phyloP scores from a whole-genome alignment of 2,888 invertebrate species.

The Yponomeuta sedellus region DNA sequence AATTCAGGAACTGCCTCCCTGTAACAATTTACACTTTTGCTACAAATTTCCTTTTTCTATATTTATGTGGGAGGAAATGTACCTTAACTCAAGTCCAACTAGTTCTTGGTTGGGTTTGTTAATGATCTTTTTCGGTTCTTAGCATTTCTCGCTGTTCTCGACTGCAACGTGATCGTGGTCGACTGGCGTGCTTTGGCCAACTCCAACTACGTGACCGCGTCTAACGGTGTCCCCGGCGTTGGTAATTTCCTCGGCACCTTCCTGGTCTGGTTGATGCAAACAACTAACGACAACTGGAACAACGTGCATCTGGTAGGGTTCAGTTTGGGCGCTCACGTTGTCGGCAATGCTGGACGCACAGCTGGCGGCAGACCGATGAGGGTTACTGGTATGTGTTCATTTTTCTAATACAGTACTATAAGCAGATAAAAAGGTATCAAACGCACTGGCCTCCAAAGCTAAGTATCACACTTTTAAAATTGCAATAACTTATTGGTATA shows the following conservation, averaged over 20 bases:
- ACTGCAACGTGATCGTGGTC: slow-evolving; percentile 50
- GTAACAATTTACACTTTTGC: too few relatives aligned
- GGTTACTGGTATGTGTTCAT: slow-evolving; percentile 42
- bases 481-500: too few relatives aligned
- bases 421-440: too few relatives aligned
- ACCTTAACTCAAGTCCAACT: too few relatives aligned
- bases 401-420: too few relatives aligned
- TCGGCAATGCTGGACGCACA: slow-evolving; percentile 49
- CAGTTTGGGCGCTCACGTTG: slow-evolving; percentile 62
- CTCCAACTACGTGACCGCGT: slow-evolving; percentile 34
- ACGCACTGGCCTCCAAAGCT: too few relatives aligned
- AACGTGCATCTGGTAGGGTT: slow-evolving; percentile 56
- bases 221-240: slow-evolving; percentile 39
- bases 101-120: not conserved
- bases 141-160: slow-evolving; percentile 40
- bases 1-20: too few relatives aligned
- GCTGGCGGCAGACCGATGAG: slow-evolving; percentile 36
- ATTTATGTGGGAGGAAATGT: not conserved
- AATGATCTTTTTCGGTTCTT: not conserved
- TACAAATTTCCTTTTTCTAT: too few relatives aligned
- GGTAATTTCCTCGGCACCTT: slow-evolving; percentile 50
- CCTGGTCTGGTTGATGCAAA: slow-evolving; percentile 46
- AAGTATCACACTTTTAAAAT: too few relatives aligned
- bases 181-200: slow-evolving; percentile 48
- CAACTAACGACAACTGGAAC: slow-evolving; percentile 49